Conservation (phyloP, 2,888 invertebrate genomes). For the Drosophila recens region DNA sequence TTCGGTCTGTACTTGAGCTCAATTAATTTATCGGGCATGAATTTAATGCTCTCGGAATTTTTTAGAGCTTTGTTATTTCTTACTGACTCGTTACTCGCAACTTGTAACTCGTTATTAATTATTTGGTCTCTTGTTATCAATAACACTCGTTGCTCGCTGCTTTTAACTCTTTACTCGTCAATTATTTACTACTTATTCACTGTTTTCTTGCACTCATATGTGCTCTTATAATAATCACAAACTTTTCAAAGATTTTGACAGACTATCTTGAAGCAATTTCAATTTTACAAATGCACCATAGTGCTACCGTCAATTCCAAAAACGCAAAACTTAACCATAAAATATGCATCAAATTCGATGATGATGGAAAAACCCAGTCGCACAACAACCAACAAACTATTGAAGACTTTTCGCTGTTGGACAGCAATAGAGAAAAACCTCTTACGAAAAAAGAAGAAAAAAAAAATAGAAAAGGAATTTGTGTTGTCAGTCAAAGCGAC, state of each 20-base stretch:
- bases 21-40: not conserved
- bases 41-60: not conserved
- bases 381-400: constrained; percentile 20
- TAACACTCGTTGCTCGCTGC: not conserved
- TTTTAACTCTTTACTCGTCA: not conserved
- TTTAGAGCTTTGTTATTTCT: not conserved
- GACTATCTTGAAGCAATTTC: constrained; percentile 32
- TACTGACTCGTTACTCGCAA: not conserved
- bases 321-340: constrained; percentile 55
- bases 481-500: constrained; percentile 29
- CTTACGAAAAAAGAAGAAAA: not conserved
- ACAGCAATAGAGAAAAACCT: constrained; percentile 16
- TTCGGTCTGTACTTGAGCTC: not conserved
- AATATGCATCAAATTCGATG: constrained; percentile 63
- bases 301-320: constrained; percentile 43
- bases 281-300: constrained; percentile 35
- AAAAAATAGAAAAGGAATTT: constrained; percentile 20
- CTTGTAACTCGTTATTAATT: not conserved
- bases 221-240: constrained; percentile 13
- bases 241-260: constrained; percentile 35
- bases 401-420: not conserved
- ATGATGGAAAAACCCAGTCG: constrained; percentile 43
- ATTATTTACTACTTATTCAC: not conserved
- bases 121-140: not conserved
- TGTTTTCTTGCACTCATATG: not conserved